Base-by-base conservation (phyloP, 2,113 vertebrate species). In the Oncorhynchus clarkii region DNA sequence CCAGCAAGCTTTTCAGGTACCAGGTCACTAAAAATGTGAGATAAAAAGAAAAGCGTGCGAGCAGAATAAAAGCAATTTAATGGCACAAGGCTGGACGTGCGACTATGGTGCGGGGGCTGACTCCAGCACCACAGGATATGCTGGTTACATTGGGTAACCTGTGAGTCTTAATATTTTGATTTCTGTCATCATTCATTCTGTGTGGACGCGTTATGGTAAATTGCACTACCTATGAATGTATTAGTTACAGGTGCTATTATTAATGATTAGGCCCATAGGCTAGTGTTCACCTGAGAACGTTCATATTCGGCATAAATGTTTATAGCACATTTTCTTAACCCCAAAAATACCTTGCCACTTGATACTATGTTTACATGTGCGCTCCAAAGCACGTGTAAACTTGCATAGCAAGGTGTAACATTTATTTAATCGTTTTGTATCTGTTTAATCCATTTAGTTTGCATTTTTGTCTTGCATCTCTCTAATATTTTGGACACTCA, bases 371-470 rank as follows among this genome's bases (percentile, higher is more conserved):
- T 54, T 54, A 54, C 51, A 54, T 54, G 12, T 54, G 39, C 9
- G 39, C 39, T 45, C 9, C 39, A 54, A 54, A 54, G 51, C 51
- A 54, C 13, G 16, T 18, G 51, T 54, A 14, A 54, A 54, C 51
- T 5, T 54, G 13, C 12, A 16, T 54, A 16, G 16, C 51, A 27
- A 9, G 6, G n/a, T 31, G 16, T 31, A 11, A 49, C n/a, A 18
- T 65, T 51, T 39, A 62, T 75, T 70, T 74, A 80, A 60, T 74
- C 73, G 78, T 84, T 87, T 66, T 81, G 70, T 78, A 76, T 77
- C 26, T 72, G 14, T 9, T 71, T 79, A 91, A 91, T 84, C 88
- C 84, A 45, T 83, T 83, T 88, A 89, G 89, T 89, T 87, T 85
- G 80, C 22, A 51, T 45, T 65, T 81, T 27, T 60, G 79, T 91